Percentiles rank a stretch among this genome's conserved stretches.
phyloP scores from a whole-genome alignment of 2,113 vertebrate species.

The Mastomys natalensis region DNA sequence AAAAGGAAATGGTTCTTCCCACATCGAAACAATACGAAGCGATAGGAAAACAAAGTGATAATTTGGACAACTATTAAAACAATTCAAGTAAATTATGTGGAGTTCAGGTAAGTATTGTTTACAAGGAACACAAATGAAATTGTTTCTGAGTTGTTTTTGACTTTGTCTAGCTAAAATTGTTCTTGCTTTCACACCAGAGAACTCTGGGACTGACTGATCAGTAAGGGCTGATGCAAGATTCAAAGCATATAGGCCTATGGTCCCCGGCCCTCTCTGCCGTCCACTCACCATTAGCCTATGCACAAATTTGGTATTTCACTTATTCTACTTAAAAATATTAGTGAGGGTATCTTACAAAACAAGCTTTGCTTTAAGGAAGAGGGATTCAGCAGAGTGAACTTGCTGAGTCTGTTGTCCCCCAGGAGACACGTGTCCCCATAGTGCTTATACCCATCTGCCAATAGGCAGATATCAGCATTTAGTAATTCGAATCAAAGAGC shows the following conservation, averaged over 20 bases:
- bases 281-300: not conserved
- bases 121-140: slow-evolving; percentile 23
- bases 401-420: not conserved
- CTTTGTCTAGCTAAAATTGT: not conserved
- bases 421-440: not conserved
- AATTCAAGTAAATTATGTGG: slow-evolving; percentile 56
- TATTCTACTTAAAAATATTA: slow-evolving; percentile 8
- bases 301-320: not conserved
- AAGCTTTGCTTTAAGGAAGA: slow-evolving; percentile 10
- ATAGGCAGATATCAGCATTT: not conserved
- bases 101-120: slow-evolving; percentile 35
- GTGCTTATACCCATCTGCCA: not conserved
- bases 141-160: not conserved
- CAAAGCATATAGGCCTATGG: not conserved
- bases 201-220: not conserved
- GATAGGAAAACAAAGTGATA: slow-evolving; percentile 40
- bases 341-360: not conserved
- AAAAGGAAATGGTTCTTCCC: slow-evolving; percentile 74
- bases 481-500: not conserved
- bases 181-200: not conserved
- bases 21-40: slow-evolving; percentile 59
- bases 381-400: not conserved
- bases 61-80: slow-evolving; percentile 47
- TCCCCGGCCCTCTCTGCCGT: not conserved
- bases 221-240: not conserved